phyloP scores from a whole-genome alignment of 2,113 vertebrate genomes.

The Neogale vison region DNA sequence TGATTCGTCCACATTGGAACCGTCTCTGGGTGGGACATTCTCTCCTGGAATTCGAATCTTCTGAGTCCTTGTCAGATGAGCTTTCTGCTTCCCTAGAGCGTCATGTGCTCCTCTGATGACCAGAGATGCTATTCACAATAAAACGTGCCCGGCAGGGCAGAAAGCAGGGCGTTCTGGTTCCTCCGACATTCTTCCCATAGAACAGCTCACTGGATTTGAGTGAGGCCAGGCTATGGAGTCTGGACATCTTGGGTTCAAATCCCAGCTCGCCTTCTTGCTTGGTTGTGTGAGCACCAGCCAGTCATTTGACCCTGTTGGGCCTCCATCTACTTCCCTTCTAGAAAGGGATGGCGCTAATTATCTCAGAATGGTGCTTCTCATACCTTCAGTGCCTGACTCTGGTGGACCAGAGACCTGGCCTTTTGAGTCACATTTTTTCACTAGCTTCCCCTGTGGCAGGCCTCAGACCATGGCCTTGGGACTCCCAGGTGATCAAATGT shows the following conservation, averaged over 20 bases:
- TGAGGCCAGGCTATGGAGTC: not conserved
- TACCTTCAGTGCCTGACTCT: not conserved
- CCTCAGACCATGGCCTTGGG: not conserved
- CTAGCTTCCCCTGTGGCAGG: not conserved
- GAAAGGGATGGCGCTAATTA: not conserved
- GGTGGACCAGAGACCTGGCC: not conserved
- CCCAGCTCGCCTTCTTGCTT: not conserved
- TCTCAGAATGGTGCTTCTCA: not conserved
- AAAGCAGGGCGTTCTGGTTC: not conserved
- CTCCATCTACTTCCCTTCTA: not conserved
- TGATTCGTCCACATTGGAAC: not conserved
- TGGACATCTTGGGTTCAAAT: not conserved
- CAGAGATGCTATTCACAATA: not conserved
- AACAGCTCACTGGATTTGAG: not conserved
- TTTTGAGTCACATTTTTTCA: not conserved
- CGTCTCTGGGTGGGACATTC: not conserved
- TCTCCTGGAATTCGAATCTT: not conserved
- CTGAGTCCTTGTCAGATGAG: not conserved
- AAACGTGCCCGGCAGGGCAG: not conserved
- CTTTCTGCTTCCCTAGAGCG: not conserved
- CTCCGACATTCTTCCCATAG: not conserved
- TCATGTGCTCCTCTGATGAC: not conserved
- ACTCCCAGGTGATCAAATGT: not conserved
- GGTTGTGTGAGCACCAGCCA: not conserved
- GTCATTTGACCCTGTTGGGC: not conserved